Conservation (phyloP, 2,113 vertebrate species). For the Aptenodytes patagonicus region DNA sequence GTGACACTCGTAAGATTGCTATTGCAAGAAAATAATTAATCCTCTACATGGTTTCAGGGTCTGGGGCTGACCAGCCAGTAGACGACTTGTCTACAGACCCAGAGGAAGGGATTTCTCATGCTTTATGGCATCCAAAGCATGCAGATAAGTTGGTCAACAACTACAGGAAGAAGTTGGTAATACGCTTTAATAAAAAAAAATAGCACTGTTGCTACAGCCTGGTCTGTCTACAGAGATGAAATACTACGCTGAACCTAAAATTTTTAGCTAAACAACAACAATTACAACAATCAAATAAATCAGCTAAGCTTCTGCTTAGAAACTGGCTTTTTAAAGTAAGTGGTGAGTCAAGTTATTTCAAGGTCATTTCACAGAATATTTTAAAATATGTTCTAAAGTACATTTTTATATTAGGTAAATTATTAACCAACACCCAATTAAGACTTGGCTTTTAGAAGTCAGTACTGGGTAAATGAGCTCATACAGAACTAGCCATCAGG, state of each 20-base stretch:
- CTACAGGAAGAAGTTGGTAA: background rate
- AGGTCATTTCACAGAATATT: background rate
- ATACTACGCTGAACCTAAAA: background rate
- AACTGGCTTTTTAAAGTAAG: background rate
- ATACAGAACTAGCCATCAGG: background rate
- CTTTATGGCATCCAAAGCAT: background rate
- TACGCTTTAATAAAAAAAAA: background rate
- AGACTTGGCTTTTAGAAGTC: background rate
- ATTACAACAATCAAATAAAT: background rate
- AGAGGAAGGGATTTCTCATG: background rate
- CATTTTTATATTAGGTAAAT: background rate
- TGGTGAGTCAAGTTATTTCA: background rate
- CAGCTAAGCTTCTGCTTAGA: background rate
- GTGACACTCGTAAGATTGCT: rapidly evolving
- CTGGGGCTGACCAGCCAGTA: background rate
- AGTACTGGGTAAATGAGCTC: background rate
- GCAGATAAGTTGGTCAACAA: background rate
- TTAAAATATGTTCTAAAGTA: background rate
- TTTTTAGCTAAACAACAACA: background rate
- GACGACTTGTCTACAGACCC: background rate
- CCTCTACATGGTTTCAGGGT: background rate
- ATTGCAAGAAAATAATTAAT: background rate
- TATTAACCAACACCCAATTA: background rate
- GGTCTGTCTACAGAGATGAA: background rate
- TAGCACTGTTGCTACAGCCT: background rate